A percentile compares a stretch with the other conserved stretches of the same genome.
Conservation (phyloP, 2,113 vertebrate species). For the Agapornis roseicollis region DNA sequence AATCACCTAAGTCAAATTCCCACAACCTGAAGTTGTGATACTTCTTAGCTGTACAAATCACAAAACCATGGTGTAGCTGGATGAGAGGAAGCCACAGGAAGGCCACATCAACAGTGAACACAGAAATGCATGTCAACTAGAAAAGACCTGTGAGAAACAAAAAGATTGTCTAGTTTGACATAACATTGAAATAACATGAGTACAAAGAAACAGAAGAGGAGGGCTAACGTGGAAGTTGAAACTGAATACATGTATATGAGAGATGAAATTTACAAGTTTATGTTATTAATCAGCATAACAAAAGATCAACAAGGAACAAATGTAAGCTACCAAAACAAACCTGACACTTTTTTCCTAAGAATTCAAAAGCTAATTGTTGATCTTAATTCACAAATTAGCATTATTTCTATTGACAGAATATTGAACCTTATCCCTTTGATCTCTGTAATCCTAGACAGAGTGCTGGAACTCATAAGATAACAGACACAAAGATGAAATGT, state of each 20-base stretch:
- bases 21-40: neutral
- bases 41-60: neutral
- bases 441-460: neutral
- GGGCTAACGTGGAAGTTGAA: neutral
- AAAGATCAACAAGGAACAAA: neutral
- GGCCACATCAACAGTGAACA: neutral
- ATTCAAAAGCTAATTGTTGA: neutral
- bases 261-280: neutral
- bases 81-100: neutral
- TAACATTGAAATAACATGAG: neutral
- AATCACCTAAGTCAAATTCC: neutral
- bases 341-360: neutral
- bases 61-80: neutral
- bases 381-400: neutral
- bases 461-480: neutral
- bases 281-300: neutral
- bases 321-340: neutral
- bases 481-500: neutral
- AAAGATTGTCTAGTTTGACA: neutral
- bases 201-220: neutral
- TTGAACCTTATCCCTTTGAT: neutral
- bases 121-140: neutral
- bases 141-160: neutral
- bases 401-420: neutral
- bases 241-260: neutral